Evolutionary conservation across 2,888 invertebrate genomes (phyloP).

Genomic region (Eupsilia transversa): DNA sequence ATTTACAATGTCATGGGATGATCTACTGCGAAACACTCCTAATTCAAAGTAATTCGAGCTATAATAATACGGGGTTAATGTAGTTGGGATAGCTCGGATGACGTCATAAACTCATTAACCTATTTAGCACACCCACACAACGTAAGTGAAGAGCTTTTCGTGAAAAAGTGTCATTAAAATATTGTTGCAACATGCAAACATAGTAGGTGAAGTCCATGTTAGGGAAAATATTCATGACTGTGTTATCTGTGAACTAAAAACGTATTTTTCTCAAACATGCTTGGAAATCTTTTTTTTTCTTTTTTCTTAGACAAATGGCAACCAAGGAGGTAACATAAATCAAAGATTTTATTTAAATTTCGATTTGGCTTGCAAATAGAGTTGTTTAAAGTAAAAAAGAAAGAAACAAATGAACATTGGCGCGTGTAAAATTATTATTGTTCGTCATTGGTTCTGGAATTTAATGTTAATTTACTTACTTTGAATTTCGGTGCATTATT

Average conservation of each 20-base stretch:
- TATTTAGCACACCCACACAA: constrained; percentile 35
- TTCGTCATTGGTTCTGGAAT: no score
- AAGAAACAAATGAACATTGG: no score
- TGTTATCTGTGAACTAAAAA: background rate
- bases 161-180: constrained; percentile 39
- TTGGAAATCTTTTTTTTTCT: no score
- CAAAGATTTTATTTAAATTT: no score
- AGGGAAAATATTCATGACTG: background rate
- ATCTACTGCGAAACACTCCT: constrained; percentile 33
- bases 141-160: constrained; percentile 7
- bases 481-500: no score
- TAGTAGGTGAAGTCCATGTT: background rate
- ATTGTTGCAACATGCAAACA: background rate
- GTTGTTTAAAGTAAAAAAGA: no score
- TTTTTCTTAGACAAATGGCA: no score
- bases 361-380: no score
- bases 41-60: constrained; percentile 7
- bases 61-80: background rate
- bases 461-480: no score
- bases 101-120: constrained; percentile 46
- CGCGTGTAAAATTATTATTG: no score
- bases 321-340: no score
- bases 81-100: constrained; percentile 19
- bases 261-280: no score
- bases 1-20: constrained; percentile 41